Conservation (phyloP, 2,113 vertebrate species). For the Tympanuchus pallidicinctus region DNA sequence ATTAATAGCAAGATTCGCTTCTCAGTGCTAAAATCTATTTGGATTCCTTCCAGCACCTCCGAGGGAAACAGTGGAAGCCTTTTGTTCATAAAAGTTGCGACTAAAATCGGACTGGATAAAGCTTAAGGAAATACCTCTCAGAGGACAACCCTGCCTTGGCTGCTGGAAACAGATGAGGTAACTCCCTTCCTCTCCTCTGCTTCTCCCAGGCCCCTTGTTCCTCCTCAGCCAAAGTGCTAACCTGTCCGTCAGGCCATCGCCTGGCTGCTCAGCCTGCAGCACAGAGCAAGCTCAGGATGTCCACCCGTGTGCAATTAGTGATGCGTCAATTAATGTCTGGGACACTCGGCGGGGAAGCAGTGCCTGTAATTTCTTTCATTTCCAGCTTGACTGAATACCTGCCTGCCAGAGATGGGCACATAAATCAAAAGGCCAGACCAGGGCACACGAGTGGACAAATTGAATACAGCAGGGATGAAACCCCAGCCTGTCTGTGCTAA, state of each 20-base stretch:
- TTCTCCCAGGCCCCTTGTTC: not conserved
- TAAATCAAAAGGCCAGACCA: not conserved
- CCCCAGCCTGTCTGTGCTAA: not conserved
- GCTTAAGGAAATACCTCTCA: constrained; percentile 51
- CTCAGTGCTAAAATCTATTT: constrained; percentile 28
- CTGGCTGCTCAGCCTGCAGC: constrained; percentile 11
- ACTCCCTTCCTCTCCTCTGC: constrained; percentile 57
- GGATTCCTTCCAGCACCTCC: constrained; percentile 35
- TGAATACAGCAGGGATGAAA: not conserved
- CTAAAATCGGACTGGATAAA: constrained; percentile 23
- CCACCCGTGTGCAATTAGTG: not conserved
- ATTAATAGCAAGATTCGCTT: constrained; percentile 48
- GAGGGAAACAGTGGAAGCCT: constrained; percentile 34
- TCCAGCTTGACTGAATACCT: not conserved
- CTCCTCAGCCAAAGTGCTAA: not conserved
- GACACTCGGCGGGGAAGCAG: not conserved
- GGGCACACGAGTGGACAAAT: not conserved
- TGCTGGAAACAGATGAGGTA: constrained; percentile 33
- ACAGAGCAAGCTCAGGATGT: not conserved
- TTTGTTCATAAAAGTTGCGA: constrained; percentile 40
- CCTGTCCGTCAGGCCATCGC: not conserved
- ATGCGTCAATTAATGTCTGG: not conserved
- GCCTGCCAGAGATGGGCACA: not conserved
- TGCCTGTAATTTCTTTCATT: not conserved
- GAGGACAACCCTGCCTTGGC: constrained; percentile 32